These are phyloP conservation scores for Charanyca ferruginea DNA, from an alignment of 2,888 invertebrate species.

Conservation along the genomic window DNA sequence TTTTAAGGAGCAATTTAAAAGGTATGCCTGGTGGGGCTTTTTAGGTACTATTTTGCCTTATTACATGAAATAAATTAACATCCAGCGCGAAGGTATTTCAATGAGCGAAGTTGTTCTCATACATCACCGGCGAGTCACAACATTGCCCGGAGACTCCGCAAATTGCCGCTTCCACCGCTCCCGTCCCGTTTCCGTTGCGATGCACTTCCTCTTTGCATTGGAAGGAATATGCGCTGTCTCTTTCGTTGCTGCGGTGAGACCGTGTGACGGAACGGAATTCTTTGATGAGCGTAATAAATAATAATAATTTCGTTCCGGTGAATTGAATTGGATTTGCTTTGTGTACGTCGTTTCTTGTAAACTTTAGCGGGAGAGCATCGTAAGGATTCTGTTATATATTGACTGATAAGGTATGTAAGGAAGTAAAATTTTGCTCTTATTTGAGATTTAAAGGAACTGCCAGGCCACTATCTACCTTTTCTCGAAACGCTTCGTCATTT, in stretches of 20 bases:
- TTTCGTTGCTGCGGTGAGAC: slow-evolving; percentile 47
- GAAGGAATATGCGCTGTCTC: slow-evolving; percentile 56
- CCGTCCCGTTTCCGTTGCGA: slow-evolving; percentile 70
- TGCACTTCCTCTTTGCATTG: slow-evolving; percentile 68
- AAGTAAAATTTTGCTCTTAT: neutral
- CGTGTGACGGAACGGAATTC: slow-evolving; percentile 46
- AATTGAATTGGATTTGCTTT: slow-evolving; percentile 59
- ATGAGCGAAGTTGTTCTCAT: slow-evolving; percentile 74
- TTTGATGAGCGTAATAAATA: slow-evolving; percentile 58
- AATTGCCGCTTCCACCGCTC: slow-evolving; percentile 67
- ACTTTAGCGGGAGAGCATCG: neutral
- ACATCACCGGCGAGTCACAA: slow-evolving; percentile 70
- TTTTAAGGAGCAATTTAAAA: slow-evolving; percentile 64
- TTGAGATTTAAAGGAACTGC: too few relatives aligned
- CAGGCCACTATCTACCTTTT: too few relatives aligned
- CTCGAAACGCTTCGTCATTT: too few relatives aligned
- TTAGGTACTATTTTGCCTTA: slow-evolving; percentile 68
- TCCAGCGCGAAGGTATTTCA: slow-evolving; percentile 74
- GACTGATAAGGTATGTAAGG: slow-evolving; percentile 2
- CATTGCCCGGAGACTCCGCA: slow-evolving; percentile 63
- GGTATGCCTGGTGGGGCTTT: slow-evolving; percentile 64
- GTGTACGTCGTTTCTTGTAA: slow-evolving; percentile 23
- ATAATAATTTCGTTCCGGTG: slow-evolving; percentile 56
- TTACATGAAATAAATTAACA: slow-evolving; percentile 76
- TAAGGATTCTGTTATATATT: neutral